Base-by-base conservation (phyloP, 2,888 invertebrate genomes). In the Lasius fuliginosus region DNA sequence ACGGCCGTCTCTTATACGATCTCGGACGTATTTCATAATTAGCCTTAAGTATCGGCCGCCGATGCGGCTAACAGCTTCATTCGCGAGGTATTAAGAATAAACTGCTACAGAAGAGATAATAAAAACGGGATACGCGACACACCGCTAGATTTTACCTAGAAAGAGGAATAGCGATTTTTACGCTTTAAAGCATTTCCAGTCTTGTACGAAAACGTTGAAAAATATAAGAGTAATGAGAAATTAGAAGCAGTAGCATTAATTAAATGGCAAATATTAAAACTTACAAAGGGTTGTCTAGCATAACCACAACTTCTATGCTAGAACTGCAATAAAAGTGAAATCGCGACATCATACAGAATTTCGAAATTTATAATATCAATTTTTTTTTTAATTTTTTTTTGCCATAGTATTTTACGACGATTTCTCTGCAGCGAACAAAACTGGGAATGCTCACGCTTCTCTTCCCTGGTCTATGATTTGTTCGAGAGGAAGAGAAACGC, bases 1-100 rank as follows among this genome's bases (percentile, higher is more conserved):
- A 56, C 30, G 69, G n/a, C 42, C 77, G 23, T 79, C 79, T 71
- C 42, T 23, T 58, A 23, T 23, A 46, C 73, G 79, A 81, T 62
- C 46, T 81, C 27, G 30, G 58, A 71, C 18, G 42, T 79, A 71
- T 79, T 71, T 79, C 12, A 60, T 73, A 81, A 81, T 81, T 81
- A 81, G 60, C 60, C 36, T 36, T 62, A 73, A 73, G 79, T 62
- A 81, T 81, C 46, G 60, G 36, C 73, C 36, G 73, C 58, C 46
- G 58, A 81, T 62, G 46, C 73, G 12, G 23, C 73, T 73, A 73
- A 73, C 74, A 36, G n/a, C 79, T 46, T 15, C n/a, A 56, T 73
- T 73, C 36, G 60, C 73, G 60, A 46, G 23, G 33, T 73, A 79
- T 73, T 73, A 40, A 62, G 60, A 49, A 73, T 73, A 36, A 81